These are phyloP conservation scores for Melierax canorus DNA, from an alignment of 2,113 vertebrate species.

Conservation along the genomic window DNA sequence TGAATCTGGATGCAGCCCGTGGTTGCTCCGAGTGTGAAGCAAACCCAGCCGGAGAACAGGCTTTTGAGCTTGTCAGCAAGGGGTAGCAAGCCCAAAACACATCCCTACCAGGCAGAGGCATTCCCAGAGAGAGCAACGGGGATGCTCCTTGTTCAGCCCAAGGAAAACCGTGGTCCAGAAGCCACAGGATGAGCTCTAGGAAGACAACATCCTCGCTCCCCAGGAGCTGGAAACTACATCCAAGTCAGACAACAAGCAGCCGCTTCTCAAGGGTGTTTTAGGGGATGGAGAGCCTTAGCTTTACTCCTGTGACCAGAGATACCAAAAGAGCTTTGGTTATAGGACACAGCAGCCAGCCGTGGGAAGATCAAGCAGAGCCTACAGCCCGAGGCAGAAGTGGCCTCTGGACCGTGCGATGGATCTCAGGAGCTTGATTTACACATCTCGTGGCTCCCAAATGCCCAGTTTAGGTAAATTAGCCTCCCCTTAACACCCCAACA, in stretches of 20 bases:
- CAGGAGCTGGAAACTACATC: neutral
- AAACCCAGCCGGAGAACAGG: neutral
- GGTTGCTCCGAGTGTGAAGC: neutral
- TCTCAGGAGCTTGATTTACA: neutral
- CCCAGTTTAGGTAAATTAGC: neutral
- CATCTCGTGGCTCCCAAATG: neutral
- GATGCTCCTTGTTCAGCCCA: neutral
- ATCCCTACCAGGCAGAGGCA: neutral
- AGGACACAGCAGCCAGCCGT: neutral
- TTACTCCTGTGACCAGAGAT: neutral
- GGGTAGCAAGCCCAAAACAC: neutral
- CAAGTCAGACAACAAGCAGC: neutral
- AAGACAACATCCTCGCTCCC: neutral
- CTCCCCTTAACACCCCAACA: neutral
- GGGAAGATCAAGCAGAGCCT: neutral
- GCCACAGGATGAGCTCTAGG: neutral
- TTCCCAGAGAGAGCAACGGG: neutral
- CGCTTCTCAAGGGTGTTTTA: neutral
- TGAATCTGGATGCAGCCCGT: accelerated
- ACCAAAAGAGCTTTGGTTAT: neutral
- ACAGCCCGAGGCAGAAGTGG: neutral
- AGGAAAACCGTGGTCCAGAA: neutral
- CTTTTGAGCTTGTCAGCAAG: neutral
- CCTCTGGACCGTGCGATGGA: neutral
- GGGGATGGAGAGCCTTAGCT: neutral